These are phyloP conservation scores for Montipora sp. DNA, from an alignment of 64 coral and sea anemone species.

Conservation along the genomic window DNA sequence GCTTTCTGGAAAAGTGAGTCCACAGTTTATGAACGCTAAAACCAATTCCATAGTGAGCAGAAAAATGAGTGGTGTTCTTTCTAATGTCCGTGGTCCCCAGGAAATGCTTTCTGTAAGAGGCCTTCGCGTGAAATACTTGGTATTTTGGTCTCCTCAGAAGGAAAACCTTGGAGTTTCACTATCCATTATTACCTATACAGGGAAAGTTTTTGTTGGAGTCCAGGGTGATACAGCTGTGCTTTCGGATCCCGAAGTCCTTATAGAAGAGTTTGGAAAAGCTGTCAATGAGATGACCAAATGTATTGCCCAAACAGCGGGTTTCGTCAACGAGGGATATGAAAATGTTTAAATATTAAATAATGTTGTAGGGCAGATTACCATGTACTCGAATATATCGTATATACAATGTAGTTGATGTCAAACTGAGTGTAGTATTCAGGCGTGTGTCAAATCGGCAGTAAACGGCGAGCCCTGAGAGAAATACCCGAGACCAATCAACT, in stretches of 20 bases:
- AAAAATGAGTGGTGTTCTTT: constrained; percentile 84
- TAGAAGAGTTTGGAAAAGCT: constrained; percentile 73
- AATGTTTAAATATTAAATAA: too few species aligned
- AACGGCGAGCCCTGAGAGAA: too few species aligned
- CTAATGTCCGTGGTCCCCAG: constrained; percentile 90
- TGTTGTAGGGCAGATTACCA: too few species aligned
- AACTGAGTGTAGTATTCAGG: too few species aligned
- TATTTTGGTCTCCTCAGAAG: constrained; percentile 89
- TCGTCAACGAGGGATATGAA: background rate
- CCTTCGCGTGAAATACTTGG: constrained; percentile 47
- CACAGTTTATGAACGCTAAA: constrained; percentile 55
- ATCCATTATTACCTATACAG: constrained; percentile 79
- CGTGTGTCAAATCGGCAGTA: too few species aligned
- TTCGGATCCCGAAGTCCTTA: constrained; percentile 67
- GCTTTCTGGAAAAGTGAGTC: constrained; percentile 53
- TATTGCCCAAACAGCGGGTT: constrained; percentile 10
- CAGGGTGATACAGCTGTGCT: constrained; percentile 69
- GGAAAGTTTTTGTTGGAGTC: constrained; percentile 75
- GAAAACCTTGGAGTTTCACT: constrained; percentile 72
- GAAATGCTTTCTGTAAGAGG: constrained; percentile 47
- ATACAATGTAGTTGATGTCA: too few species aligned
- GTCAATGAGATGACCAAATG: constrained; percentile 60
- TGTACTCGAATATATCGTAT: too few species aligned
- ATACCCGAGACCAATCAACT: too few species aligned
- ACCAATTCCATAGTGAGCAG: constrained; percentile 13